These are phyloP conservation scores for Lerista edwardsae DNA, from an alignment of 2,797 vertebrate genomes.

Conservation along the genomic window DNA sequence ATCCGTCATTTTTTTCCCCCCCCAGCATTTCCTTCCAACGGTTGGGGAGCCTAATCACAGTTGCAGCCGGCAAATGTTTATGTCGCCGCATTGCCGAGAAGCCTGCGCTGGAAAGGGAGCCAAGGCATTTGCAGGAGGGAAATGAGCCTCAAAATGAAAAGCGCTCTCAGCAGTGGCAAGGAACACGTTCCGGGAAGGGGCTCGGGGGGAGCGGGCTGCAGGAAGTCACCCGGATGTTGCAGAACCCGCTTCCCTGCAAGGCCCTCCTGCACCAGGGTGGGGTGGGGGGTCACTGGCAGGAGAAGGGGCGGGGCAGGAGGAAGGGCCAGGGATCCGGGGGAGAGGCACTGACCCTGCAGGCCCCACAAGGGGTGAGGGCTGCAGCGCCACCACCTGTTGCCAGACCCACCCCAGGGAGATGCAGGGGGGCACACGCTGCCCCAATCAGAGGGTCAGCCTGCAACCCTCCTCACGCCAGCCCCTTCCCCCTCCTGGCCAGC, in stretches of 20 bases:
- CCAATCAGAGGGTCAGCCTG: neutral
- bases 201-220: neutral
- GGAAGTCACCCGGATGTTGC: too few species aligned
- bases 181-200: neutral
- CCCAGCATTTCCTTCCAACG: neutral
- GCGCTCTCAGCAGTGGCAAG: neutral
- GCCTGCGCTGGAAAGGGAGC: conserved; percentile 31
- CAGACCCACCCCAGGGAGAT: neutral
- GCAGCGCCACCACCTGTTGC: neutral
- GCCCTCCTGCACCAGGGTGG: neutral
- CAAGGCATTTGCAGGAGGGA: conserved; percentile 16
- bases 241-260: neutral
- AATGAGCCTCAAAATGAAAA: conserved; percentile 45
- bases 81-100: neutral
- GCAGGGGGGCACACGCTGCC: too few species aligned
- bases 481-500: neutral
- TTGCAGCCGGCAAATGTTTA: neutral
- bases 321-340: too few species aligned
- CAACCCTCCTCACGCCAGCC: neutral
- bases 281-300: too few species aligned
- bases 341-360: too few species aligned
- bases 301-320: too few species aligned
- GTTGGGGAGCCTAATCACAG: conserved; percentile 21
- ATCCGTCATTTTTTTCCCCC: neutral
- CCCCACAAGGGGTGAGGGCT: neutral